Evolutionary conservation across 1,140 invertebrate genomes (phyloP).

Genomic region (Teleopsis dalmanni): DNA sequence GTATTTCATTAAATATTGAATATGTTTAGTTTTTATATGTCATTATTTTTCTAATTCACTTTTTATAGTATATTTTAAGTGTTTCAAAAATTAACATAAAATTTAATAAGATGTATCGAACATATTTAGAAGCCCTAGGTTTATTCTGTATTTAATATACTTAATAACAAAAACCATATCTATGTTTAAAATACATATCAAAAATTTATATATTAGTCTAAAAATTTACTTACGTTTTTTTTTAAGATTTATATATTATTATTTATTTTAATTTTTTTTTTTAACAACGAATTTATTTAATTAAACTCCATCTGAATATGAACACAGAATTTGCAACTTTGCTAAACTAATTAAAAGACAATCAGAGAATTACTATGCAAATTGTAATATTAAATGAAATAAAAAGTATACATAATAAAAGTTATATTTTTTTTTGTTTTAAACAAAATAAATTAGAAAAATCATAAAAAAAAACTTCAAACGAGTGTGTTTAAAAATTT

Average conservation of each 20-base stretch:
- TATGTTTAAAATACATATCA: no score
- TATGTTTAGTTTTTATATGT: no score
- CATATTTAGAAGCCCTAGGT: no score
- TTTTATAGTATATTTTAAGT: no score
- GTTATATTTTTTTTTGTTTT: not conserved
- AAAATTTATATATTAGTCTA: no score
- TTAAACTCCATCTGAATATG: not conserved
- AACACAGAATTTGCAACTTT: no score
- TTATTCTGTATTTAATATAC: no score
- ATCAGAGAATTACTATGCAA: constrained; percentile 11
- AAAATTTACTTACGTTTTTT: not conserved
- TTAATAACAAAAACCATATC: no score
- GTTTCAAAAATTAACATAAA: no score
- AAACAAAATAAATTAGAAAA: not conserved
- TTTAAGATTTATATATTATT: not conserved
- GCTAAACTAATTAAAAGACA: constrained; percentile 7
- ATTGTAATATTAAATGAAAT: constrained; percentile 10
- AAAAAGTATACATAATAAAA: not conserved
- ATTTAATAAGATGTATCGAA: no score
- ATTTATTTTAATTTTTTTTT: not conserved
- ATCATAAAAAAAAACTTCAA: not conserved
- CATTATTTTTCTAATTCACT: no score
- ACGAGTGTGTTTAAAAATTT: constrained; percentile 2
- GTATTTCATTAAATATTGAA: no score
- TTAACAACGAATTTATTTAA: not conserved